Percentiles rank a stretch among this genome's conserved stretches.
Evolutionary conservation across 2,888 invertebrate species (phyloP).

Genomic region (Bombylius major): DNA sequence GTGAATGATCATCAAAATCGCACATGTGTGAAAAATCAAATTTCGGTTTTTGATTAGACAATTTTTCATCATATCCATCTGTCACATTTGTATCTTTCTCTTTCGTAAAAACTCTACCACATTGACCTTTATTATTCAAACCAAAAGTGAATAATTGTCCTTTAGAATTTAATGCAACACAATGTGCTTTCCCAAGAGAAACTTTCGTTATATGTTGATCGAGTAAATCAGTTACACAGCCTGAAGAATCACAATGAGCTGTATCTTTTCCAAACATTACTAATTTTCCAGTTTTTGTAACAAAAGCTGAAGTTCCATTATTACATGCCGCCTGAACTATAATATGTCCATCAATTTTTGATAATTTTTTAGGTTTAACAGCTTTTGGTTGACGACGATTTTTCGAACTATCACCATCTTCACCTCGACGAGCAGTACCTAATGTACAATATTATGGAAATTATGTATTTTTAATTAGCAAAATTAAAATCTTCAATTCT

Average conservation of each 20-base stretch:
- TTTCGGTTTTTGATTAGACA: conserved; percentile 19
- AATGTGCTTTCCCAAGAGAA: conserved; percentile 90
- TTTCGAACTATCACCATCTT: conserved; percentile 78
- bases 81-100: conserved; percentile 43
- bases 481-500: not conserved
- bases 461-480: not conserved
- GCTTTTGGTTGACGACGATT: conserved; percentile 78
- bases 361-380: conserved; percentile 83
- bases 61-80: conserved; percentile 8
- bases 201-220: conserved; percentile 61
- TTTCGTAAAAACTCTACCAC: conserved; percentile 71
- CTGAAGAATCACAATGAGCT: conserved; percentile 62
- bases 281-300: conserved; percentile 79
- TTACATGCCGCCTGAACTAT: conserved; percentile 81
- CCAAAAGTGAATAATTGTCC: conserved; percentile 93
- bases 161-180: conserved; percentile 74
- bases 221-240: conserved; percentile 61
- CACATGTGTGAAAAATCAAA: conserved; percentile 33
- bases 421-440: conserved; percentile 81
- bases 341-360: conserved; percentile 74
- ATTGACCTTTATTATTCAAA: conserved; percentile 95
- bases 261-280: conserved; percentile 93
- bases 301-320: conserved; percentile 86
- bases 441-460: conserved; percentile 28
- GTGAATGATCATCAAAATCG: conserved; percentile 43